Conservation (phyloP, 1,140 invertebrate genomes). For the Eriosoma lanigerum region DNA sequence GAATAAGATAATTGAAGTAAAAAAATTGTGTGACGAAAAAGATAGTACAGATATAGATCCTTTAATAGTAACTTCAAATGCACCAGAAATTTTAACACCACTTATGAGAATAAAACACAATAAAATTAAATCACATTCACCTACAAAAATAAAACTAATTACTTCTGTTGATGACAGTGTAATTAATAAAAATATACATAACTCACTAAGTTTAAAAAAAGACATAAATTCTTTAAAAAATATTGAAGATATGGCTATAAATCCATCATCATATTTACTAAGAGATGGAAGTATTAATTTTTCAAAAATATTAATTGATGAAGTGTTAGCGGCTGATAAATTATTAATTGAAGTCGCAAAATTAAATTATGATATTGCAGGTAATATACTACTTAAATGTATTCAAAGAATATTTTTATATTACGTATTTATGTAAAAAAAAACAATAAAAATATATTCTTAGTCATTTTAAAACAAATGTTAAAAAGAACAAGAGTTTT, state of each 20-base stretch:
- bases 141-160: constrained; percentile 14
- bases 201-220: constrained; percentile 5
- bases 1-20: constrained; percentile 72
- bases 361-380: constrained; percentile 80
- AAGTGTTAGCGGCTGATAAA: constrained; percentile 79
- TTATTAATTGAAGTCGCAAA: constrained; percentile 78
- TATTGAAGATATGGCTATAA: constrained; percentile 43
- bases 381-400: constrained; percentile 59
- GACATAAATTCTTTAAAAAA: constrained; percentile 4
- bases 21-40: constrained; percentile 63
- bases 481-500: no score
- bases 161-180: constrained; percentile 13
- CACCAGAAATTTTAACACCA: constrained; percentile 28
- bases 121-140: constrained; percentile 22
- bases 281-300: constrained; percentile 72
- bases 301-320: constrained; percentile 78
- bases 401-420: no score
- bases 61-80: not conserved
- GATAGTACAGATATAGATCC: not conserved
- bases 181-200: constrained; percentile 1
- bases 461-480: no score
- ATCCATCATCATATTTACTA: constrained; percentile 64
- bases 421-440: no score
- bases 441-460: no score
- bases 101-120: constrained; percentile 2